Base-by-base conservation (phyloP, 2,113 vertebrate species). In the Cynopterus brachyotis region DNA sequence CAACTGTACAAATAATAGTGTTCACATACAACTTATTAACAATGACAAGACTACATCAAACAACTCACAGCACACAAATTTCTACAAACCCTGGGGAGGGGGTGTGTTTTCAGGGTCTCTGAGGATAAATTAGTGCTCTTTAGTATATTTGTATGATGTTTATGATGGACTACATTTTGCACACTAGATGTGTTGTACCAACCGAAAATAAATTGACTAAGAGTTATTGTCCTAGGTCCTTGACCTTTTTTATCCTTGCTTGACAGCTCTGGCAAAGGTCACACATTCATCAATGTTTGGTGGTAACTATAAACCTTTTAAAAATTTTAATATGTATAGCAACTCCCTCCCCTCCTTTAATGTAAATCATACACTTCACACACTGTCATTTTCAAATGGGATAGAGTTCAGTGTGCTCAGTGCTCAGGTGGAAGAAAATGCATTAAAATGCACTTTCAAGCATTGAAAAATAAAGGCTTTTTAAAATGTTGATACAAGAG, bases 1-100 rank as follows among this genome's bases (percentile, higher is more conserved):
- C 98, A 98, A 99, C 99, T 99, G 98, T 99, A 99, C 99, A 99
- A 99, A 99, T 98, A 99, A 99, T 98, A 98, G 98, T 98, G 96
- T 98, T 98, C 98, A 98, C 98, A 97, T 98, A 98, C 98, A 99
- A 97, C 92, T 98, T 98, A 98, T 98, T 98, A 98, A 99, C 99
- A 98, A 98, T 98, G 98, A 99, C 99, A 99, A 99, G 99, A 99
- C 99, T 99, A 99, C 98, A 99, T 98, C 98, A 98, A 98, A 99
- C 99, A 98, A 99, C 99, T 99, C 99, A 99, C 99, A 98, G 99
- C 98, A 99, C 99, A 99, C 98, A 98, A 98, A 98, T 99, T 99
- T 99, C 98, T 99, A 99, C 99, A 99, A 98, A 99, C 99, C 98
- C 98, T 98, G 98, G 99, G 99, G 99, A 99, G 98, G 98, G 98